Evolutionary conservation across 1,140 invertebrate species (phyloP), one percentile per base, ranked within the genome.

Genomic region (Lutraria rhynchaena): DNA sequence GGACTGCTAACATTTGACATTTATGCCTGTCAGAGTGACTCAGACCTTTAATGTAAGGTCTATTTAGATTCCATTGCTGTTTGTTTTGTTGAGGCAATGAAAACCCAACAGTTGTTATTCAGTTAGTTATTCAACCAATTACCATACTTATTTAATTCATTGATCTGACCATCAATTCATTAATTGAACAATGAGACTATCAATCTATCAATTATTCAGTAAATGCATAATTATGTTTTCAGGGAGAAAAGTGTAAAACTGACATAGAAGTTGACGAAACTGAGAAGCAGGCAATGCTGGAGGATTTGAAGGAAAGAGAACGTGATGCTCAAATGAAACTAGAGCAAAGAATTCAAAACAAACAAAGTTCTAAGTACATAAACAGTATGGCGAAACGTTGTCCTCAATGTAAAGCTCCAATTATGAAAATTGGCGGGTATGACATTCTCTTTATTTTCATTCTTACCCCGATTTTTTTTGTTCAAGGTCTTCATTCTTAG

Each of bases 391-490:
- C 77, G n/a, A 82, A 73, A 24, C 49, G 33, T 29, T 88, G 87
- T 73, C 87, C 87, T 11, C 1, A 46, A 2, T 88, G 87, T 69
- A 73, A 46, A 46, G 31, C 67, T 4, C 71, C 55, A 19, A 83
- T 88, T 29, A 84, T 87, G 65, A 88, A 88, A 69, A 83, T 75
- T 49, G 85, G 73, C 49, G 86, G 86, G 86, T 87, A 77, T 15
- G 78, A n/a, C n/a, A n/a, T n/a, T n/a, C n/a, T n/a, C n/a, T n/a
- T n/a, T n/a, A n/a, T n/a, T n/a, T n/a, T n/a, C n/a, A n/a, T n/a
- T n/a, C n/a, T n/a, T n/a, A n/a, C n/a, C n/a, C n/a, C n/a, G n/a
- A n/a, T n/a, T n/a, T n/a, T n/a, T n/a, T n/a, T n/a, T n/a, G n/a
- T n/a, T n/a, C n/a, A n/a, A n/a, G n/a, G n/a, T n/a, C n/a, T n/a